Base-by-base conservation (phyloP, 2,797 vertebrate species). In the Discoglossus pictus region DNA sequence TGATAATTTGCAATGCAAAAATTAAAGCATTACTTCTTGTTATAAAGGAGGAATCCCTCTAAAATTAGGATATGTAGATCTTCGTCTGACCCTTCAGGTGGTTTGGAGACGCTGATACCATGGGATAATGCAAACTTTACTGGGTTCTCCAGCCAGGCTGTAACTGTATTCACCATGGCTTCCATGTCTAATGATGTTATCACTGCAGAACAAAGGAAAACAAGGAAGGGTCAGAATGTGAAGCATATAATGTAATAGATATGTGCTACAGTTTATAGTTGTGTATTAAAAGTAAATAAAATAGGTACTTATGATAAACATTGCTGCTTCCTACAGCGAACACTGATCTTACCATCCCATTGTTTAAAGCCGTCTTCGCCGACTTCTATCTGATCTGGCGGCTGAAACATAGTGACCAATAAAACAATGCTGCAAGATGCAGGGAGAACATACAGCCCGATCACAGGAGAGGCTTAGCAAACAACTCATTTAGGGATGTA, bases 351-450 rank as follows among this genome's bases (percentile, higher is more conserved):
- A 99, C 97, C 95, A 90, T 99, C 96, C 93, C 95, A 99, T 83
- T 98, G 95, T 81, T 92, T 98, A 94, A 98, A 99, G 92, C 97
- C 95, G 86, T 98, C 97, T 77, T 96, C 92, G 88, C 95, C 96
- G 86, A 98, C 91, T 87, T 94, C 88, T 92, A 99, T 98, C 88
- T 98, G 93, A 93, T 98, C 92, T 88, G 95, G 93, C 88, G 92
- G 94, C 97, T 99, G 96, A 95, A 98, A 97, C 89, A 93, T 91
- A 97, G 92, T 92, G 89, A 93, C 87, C 92, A 94, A 91, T 90
- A 93, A 95, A 95, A 93, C 90, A 93, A 91, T 92, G 90, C 87
- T 89, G 84, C 83, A 87, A 87, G 27, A 85, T 84, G 84, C 83
- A n/a, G 13, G 53, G n/a, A n/a, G n/a, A n/a, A 11, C 13, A 16